These are phyloP conservation scores for Gymnocypris eckloni DNA, from an alignment of 2,797 vertebrate genomes.

Conservation along the genomic window DNA sequence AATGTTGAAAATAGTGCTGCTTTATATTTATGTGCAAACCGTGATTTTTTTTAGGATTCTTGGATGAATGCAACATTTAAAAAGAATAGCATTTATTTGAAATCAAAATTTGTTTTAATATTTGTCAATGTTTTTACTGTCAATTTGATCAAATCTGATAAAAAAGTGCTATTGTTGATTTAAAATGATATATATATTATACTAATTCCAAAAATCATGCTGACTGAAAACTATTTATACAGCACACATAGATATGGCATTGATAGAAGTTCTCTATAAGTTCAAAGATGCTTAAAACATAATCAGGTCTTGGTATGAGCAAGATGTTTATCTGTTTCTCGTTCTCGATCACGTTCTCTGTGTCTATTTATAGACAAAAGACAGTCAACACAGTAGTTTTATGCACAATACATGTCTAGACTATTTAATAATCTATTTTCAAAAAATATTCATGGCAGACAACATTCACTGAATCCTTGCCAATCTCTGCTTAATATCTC, in stretches of 20 bases:
- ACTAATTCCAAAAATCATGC: not conserved
- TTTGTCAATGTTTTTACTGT: not conserved
- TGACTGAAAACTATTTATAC: not conserved
- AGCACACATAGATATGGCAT: not conserved
- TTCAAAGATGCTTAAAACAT: not conserved
- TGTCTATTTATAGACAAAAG: not conserved
- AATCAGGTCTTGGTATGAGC: not conserved
- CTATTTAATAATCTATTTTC: not conserved
- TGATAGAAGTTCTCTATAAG: no score
- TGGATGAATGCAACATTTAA: not conserved
- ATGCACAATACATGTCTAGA: not conserved
- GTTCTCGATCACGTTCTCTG: not conserved
- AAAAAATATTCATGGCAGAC: not conserved
- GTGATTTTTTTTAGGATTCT: not conserved
- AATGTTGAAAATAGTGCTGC: not conserved
- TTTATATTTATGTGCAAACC: not conserved
- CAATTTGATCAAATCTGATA: not conserved
- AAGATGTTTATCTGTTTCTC: not conserved
- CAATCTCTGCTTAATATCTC: slow-evolving; percentile 27
- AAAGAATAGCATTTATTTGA: not conserved
- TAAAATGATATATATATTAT: not conserved
- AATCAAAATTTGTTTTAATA: not conserved
- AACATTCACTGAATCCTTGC: not conserved
- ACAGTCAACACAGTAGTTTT: not conserved
- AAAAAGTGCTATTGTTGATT: not conserved